A percentile compares a stretch with the other conserved stretches of the same genome.
These are phyloP conservation scores for Solenodon paradoxus DNA, from an alignment of 2,113 vertebrate species.

Conservation along the genomic window DNA sequence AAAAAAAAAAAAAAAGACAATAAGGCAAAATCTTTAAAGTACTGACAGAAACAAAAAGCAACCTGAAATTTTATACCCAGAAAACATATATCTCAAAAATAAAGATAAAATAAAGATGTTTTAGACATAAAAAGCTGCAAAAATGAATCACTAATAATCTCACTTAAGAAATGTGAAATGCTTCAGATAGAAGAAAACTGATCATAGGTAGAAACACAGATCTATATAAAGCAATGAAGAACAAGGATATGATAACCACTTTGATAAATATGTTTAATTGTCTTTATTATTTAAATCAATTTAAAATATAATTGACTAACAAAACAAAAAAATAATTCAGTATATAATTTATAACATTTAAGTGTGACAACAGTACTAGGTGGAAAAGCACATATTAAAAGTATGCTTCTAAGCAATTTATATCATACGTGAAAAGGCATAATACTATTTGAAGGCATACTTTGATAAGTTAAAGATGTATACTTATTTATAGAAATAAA, in stretches of 20 bases:
- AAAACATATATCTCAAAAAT: too few species aligned
- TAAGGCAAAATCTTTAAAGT: neutral
- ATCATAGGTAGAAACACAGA: neutral
- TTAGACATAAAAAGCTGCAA: neutral
- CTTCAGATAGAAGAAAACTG: neutral
- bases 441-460: neutral
- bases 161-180: neutral
- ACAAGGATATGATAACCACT: neutral
- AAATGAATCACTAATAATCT: neutral
- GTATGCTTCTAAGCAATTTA: neutral
- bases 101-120: too few species aligned
- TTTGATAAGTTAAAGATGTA: neutral
- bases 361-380: neutral
- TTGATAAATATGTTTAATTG: neutral
- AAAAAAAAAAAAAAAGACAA: too few species aligned
- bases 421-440: neutral
- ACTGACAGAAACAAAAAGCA: neutral
- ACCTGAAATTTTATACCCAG: neutral
- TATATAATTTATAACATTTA: neutral
- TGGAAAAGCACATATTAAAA: neutral
- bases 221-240: neutral
- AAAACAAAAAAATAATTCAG: neutral
- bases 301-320: neutral
- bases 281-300: neutral
- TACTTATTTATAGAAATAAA: too few species aligned